phyloP scores from a whole-genome alignment of 64 coral and sea anemone species.

The Porites australiensis region DNA sequence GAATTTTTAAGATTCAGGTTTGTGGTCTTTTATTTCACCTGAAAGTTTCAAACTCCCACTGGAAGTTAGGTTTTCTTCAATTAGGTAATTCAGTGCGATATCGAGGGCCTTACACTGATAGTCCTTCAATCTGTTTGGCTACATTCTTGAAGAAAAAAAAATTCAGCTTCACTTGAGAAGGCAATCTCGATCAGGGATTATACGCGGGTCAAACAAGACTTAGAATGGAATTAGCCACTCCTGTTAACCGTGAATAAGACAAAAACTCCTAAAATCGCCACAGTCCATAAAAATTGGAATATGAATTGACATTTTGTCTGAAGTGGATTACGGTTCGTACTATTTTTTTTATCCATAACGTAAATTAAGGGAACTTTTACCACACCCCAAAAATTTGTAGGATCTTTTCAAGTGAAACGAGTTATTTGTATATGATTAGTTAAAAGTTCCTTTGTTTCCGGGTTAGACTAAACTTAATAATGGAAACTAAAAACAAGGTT shows the following conservation, averaged over 20 bases:
- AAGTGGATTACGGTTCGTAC: too few species aligned
- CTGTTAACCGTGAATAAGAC: too few species aligned
- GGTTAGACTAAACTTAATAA: background rate
- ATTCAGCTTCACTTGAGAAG: background rate
- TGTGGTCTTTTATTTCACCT: background rate
- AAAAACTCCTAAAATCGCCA: background rate
- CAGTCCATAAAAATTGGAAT: too few species aligned
- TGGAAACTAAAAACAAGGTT: background rate
- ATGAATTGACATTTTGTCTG: too few species aligned
- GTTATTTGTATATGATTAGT: background rate
- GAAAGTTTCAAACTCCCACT: background rate
- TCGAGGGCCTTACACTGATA: too few species aligned
- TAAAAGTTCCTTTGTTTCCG: background rate
- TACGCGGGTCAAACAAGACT: background rate
- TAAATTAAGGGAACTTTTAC: background rate
- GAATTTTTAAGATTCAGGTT: constrained; percentile 36
- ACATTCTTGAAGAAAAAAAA: background rate
- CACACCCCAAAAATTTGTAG: constrained; percentile 1
- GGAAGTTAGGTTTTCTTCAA: background rate
- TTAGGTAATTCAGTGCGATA: too few species aligned
- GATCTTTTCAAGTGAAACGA: background rate
- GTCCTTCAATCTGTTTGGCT: background rate
- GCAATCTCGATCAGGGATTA: background rate
- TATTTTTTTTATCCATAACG: too few species aligned
- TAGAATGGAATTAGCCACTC: too few species aligned